Base-by-base conservation (phyloP, 2,113 vertebrate genomes). In the Camelus dromedarius region DNA sequence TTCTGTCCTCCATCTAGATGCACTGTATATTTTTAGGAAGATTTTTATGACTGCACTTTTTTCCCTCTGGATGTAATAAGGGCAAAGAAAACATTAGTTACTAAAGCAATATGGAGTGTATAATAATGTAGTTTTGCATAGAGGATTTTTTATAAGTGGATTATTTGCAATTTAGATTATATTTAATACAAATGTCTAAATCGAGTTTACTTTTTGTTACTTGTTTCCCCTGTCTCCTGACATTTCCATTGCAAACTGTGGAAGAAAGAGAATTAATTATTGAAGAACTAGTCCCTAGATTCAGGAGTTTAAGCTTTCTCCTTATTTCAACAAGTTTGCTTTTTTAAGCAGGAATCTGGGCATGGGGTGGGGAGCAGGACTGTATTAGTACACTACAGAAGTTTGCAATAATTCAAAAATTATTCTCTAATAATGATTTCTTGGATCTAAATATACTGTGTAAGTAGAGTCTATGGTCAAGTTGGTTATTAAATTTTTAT, bases 101-200 rank as follows among this genome's bases (percentile, higher is more conserved):
- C 38, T 54, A 48, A 94, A 72, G n/a, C 50, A 67, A 54, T 70
- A 19, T 30, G 56, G 0, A 24, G 13, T 75, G 1, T 30, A 64
- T 46, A 79, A 69, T 60, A 76, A 88, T 72, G 30, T n/a, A 93
- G 8, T 5, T 80, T 13, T 54, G 9, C 16, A 46, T 3, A 50
- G 18, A 82, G 0, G 83, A 11, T 28, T 50, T 69, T 75, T 93
- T 54, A 24, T 42, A 75, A 8, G 38, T 76, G 6, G 4, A 6
- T 70, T 84, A 48, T 62, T 82, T 92, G 5, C 9, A 67, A 77
- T 83, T 93, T 52, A 75, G 42, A 66, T 87, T 38, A 42, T 69
- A 86, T 32, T 87, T 90, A 76, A 88, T 81, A 16, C n/a, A 89
- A 62, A 56, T 56, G 24, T 67, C 6, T 84, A 80, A 84, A 81